phyloP scores from a whole-genome alignment of 35 echinoderm and acorn worm species.

The Patiria miniata region DNA sequence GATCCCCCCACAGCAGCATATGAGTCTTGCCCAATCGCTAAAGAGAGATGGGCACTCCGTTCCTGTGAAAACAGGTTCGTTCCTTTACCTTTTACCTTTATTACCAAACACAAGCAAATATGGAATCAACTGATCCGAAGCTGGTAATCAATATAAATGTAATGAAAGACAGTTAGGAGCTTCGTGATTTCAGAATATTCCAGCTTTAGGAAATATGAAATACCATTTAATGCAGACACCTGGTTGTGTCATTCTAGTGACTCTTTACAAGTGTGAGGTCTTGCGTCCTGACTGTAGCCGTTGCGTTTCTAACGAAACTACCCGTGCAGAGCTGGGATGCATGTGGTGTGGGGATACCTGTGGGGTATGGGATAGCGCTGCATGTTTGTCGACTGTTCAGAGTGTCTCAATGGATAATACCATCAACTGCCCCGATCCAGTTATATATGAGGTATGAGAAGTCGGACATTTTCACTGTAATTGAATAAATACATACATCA shows the following conservation, averaged over 20 bases:
- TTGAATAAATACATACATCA: no score
- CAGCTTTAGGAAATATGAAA: neutral
- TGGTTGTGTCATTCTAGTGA: slow-evolving; percentile 11
- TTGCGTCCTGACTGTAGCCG: slow-evolving; percentile 70
- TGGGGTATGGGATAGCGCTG: neutral
- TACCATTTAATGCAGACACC: neutral
- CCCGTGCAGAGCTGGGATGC: slow-evolving; percentile 5
- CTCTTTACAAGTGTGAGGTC: slow-evolving; percentile 56
- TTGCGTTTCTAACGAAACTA: slow-evolving; percentile 42
- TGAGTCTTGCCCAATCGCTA: no score
- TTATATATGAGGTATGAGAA: neutral
- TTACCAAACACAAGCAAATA: no score
- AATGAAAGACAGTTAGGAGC: no score
- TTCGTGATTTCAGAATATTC: neutral
- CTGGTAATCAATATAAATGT: no score
- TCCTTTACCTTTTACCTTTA: no score
- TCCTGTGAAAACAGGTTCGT: no score
- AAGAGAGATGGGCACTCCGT: no score
- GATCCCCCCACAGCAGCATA: no score
- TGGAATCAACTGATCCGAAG: no score
- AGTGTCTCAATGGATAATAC: neutral
- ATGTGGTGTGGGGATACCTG: slow-evolving; percentile 47
- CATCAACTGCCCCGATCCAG: slow-evolving; percentile 5
- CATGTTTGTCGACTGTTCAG: neutral
- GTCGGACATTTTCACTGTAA: neutral